These are phyloP conservation scores for Polydrusus pterygomalis DNA, from an alignment of 2,888 invertebrate species.

Conservation along the genomic window DNA sequence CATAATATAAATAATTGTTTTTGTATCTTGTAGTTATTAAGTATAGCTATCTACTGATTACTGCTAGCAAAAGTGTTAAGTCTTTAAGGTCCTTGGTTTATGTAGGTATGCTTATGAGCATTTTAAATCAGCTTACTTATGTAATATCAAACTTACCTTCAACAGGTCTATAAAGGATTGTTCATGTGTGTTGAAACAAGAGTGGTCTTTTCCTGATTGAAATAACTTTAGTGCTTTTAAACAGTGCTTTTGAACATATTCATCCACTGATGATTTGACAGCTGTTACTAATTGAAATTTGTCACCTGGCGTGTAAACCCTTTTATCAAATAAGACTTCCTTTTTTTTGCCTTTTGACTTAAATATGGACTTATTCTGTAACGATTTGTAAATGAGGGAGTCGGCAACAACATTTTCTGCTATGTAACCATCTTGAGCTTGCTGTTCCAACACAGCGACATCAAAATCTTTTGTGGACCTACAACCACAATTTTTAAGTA, in stretches of 20 bases:
- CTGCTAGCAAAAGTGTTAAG: too few species aligned
- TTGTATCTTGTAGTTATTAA: too few species aligned
- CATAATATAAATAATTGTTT: too few species aligned
- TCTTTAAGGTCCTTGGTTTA: not conserved
- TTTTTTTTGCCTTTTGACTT: slow-evolving; percentile 16
- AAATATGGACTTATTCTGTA: slow-evolving; percentile 44
- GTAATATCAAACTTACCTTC: slow-evolving; percentile 51
- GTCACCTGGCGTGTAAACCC: slow-evolving; percentile 40
- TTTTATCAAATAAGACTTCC: slow-evolving; percentile 42
- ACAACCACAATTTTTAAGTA: not conserved
- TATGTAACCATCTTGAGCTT: slow-evolving; percentile 48
- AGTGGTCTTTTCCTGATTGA: slow-evolving; percentile 56
- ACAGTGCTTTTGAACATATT: slow-evolving; percentile 57
- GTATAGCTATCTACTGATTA: too few species aligned
- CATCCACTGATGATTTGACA: slow-evolving; percentile 51
- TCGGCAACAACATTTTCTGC: slow-evolving; percentile 53
- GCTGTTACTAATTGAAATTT: slow-evolving; percentile 28
- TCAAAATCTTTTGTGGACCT: slow-evolving; percentile 4
- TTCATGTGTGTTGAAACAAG: slow-evolving; percentile 52
- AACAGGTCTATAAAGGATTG: slow-evolving; percentile 55
- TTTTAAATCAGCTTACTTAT: not conserved
- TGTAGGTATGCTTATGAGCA: not conserved
- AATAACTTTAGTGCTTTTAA: slow-evolving; percentile 58
- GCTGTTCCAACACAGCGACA: not conserved
- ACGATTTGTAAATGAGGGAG: slow-evolving; percentile 56